Conservation (phyloP, 1,140 invertebrate genomes). For the Aphaenogaster ashmeadi region DNA sequence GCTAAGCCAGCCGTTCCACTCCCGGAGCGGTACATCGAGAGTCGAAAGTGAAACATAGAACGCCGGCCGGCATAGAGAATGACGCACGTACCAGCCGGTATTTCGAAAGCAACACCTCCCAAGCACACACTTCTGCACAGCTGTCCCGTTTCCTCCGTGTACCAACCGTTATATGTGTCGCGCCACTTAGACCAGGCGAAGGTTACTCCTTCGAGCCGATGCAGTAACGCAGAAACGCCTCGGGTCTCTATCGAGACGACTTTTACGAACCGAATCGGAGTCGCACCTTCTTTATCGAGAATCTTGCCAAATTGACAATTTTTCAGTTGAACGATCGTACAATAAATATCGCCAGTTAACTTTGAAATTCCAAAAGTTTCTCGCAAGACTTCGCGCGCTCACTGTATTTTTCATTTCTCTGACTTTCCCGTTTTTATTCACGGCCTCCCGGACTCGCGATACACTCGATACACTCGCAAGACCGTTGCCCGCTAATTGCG, state of each 20-base stretch:
- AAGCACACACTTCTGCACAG: constrained; percentile 33
- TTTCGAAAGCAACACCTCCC: constrained; percentile 76
- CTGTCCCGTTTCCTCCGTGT: constrained; percentile 59
- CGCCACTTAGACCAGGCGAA: constrained; percentile 53
- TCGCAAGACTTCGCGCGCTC: too few relatives aligned
- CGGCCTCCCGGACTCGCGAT: neutral
- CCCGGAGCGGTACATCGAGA: constrained; percentile 74
- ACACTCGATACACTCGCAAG: neutral
- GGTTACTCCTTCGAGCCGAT: constrained; percentile 22
- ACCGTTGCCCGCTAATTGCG: constrained; percentile 46
- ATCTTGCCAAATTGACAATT: neutral
- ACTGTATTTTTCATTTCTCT: neutral
- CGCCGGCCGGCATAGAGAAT: constrained; percentile 65
- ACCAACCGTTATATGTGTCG: constrained; percentile 42
- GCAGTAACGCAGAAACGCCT: neutral
- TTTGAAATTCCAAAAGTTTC: neutral
- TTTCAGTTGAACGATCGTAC: neutral
- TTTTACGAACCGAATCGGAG: neutral
- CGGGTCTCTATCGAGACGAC: neutral
- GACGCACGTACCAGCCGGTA: constrained; percentile 70
- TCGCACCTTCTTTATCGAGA: neutral
- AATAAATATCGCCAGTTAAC: neutral
- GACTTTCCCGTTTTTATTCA: constrained; percentile 11
- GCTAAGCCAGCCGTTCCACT: constrained; percentile 71
- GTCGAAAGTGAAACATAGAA: constrained; percentile 77